Evolutionary conservation across 2,888 invertebrate species (phyloP).

Genomic region (Piscicola geometra): DNA sequence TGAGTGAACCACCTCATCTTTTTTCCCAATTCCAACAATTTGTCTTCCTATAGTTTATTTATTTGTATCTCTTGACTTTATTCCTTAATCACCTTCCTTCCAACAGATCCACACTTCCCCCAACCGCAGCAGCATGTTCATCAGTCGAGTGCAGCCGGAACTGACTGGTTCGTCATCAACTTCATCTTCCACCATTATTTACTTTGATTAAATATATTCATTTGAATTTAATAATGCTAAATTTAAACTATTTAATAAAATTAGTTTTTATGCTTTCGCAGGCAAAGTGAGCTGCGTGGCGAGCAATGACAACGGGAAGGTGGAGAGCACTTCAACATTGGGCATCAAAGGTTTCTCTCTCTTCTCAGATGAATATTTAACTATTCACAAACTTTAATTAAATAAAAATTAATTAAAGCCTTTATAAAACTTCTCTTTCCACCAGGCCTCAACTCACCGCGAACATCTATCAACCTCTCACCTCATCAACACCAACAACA

Average conservation of each 20-base stretch:
- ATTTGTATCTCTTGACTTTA: too few species aligned
- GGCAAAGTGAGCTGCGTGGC: slow-evolving; percentile 26
- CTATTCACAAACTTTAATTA: too few species aligned
- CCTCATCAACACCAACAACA: not conserved
- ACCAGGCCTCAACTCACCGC: not conserved
- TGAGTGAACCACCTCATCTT: too few species aligned
- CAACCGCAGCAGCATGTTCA: not conserved
- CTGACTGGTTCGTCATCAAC: not conserved
- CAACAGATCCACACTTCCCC: not conserved
- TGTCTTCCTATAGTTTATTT: too few species aligned
- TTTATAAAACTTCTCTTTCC: not conserved
- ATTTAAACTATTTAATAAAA: too few species aligned
- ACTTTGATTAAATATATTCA: not conserved
- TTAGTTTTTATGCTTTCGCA: not conserved
- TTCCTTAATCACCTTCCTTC: too few species aligned
- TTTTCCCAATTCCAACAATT: too few species aligned
- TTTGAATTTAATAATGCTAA: not conserved
- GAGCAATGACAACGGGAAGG: slow-evolving; percentile 20
- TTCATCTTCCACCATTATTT: not conserved
- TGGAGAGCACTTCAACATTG: slow-evolving; percentile 21
- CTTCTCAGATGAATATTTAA: not conserved
- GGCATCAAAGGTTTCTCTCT: slow-evolving; percentile 13
- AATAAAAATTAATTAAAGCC: too few species aligned
- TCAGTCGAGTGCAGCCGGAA: not conserved
- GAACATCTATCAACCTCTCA: not conserved